Percentiles rank a stretch among this genome's conserved stretches.
Evolutionary conservation across 2,888 invertebrate genomes (phyloP).

Genomic region (Anoplius nigerrimus): DNA sequence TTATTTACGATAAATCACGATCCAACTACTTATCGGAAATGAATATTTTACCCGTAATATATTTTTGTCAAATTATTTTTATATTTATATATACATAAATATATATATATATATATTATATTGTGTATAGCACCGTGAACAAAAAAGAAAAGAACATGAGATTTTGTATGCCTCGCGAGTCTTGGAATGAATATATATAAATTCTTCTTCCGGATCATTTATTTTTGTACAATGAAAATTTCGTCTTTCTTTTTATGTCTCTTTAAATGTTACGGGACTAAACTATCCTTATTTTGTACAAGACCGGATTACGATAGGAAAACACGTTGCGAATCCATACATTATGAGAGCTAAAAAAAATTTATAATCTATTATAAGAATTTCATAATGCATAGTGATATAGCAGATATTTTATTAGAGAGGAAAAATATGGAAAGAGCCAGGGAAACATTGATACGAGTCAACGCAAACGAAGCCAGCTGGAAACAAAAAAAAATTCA

Average conservation of each 20-base stretch:
- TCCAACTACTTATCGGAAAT: slow-evolving; percentile 48
- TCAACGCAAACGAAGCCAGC: slow-evolving; percentile 55
- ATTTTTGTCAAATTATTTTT: slow-evolving; percentile 58
- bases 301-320: slow-evolving; percentile 44
- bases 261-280: slow-evolving; percentile 51
- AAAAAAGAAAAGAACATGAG: too few species aligned
- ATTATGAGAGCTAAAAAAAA: slow-evolving; percentile 23
- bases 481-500: slow-evolving; percentile 62
- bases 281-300: slow-evolving; percentile 55
- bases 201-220: slow-evolving; percentile 64
- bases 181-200: slow-evolving; percentile 39
- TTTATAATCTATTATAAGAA: slow-evolving; percentile 58
- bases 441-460: slow-evolving; percentile 33
- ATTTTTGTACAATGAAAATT: slow-evolving; percentile 69
- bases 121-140: slow-evolving; percentile 36
- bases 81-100: too few species aligned
- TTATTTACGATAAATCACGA: slow-evolving; percentile 39
- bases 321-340: slow-evolving; percentile 1
- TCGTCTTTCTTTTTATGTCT: slow-evolving; percentile 62
- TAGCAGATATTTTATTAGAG: slow-evolving; percentile 69
- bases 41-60: slow-evolving; percentile 54
- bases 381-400: slow-evolving; percentile 64
- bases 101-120: slow-evolving; percentile 54
- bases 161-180: slow-evolving; percentile 41
- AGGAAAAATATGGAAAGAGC: slow-evolving; percentile 36